A percentile compares a stretch with the other conserved stretches of the same genome.
Conservation (phyloP, 1,140 invertebrate species). For the Microplitis mediator region DNA sequence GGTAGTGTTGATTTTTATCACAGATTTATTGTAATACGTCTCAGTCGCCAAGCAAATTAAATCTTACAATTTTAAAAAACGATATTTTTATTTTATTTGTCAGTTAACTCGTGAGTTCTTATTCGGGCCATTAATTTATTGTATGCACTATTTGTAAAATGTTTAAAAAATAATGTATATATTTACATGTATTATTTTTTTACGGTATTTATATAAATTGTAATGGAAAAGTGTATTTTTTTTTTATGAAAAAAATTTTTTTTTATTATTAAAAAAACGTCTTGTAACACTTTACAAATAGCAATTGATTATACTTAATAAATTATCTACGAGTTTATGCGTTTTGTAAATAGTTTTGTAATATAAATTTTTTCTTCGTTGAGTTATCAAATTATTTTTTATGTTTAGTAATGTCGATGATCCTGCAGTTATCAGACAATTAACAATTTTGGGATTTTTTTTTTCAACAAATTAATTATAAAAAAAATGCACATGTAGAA, state of each 20-base stretch:
- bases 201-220: background rate
- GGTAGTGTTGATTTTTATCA: constrained; percentile 5
- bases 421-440: too few species aligned
- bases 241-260: constrained; percentile 14
- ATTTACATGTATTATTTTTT: constrained; percentile 13
- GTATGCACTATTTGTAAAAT: constrained; percentile 26
- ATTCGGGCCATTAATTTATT: background rate
- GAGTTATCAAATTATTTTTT: constrained; percentile 11
- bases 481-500: too few species aligned
- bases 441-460: too few species aligned
- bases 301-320: constrained; percentile 23
- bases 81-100: too few species aligned
- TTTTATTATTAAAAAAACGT: constrained; percentile 28
- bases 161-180: constrained; percentile 22
- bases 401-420: background rate
- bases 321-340: constrained; percentile 10
- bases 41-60: too few species aligned
- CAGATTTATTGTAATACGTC: constrained; percentile 1
- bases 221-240: background rate
- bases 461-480: too few species aligned
- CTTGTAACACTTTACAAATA: constrained; percentile 38
- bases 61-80: too few species aligned
- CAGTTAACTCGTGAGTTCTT: background rate
- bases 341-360: constrained; percentile 4
- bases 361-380: constrained; percentile 5